Evolutionary conservation across 2,113 vertebrate species (phyloP), one percentile per base, ranked within the genome.

Genomic region (Arvicanthis niloticus): DNA sequence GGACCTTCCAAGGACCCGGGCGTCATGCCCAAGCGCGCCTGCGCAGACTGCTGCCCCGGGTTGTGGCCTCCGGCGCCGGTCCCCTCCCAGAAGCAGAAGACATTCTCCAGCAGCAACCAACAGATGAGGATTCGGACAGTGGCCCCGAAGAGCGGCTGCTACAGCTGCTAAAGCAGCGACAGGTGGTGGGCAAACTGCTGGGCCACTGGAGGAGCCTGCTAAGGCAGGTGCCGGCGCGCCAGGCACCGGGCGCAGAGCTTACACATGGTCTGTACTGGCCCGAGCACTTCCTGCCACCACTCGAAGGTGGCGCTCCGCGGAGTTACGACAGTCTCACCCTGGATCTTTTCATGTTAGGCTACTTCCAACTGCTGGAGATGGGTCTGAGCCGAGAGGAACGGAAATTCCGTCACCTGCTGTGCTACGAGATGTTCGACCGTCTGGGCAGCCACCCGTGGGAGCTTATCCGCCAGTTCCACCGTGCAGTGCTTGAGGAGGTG

Each of bases 311-410:
- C 2, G 97, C 98, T 0, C 99, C 99, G 1, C 98, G 99, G 89
- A 96, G 97, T 60, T 99, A 99, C 0, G 99, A 99, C 97, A 99
- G 98, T 97, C 99, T 99, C 93, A 99, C 99, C 0, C 99, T 99
- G 0, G 99, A 99, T 98, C 99, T 99, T 67, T 99, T 99, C 98
- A 99, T 99, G 99, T 99, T 99, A 13, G 99, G 99, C 91, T 99
- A 99, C 97, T 99, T 99, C 97, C 99, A 99, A 98, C 98, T 99
- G 76, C 98, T 99, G n/a, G 99, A 99, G 98, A 99, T 99, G 99
- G 98, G 98, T 89, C 99, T 99, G 98, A 99, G 99, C 92, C 99
- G 99, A 0, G 98, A 98, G 22, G 99, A 99, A 96, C 99, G 99
- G 94, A 99, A 99, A 96, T 99, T 99, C 96, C 99, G 99, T 34